A percentile compares a stretch with the other conserved stretches of the same genome.
Evolutionary conservation across 1,140 invertebrate genomes (phyloP).

Genomic region (Halictus rubicundus): DNA sequence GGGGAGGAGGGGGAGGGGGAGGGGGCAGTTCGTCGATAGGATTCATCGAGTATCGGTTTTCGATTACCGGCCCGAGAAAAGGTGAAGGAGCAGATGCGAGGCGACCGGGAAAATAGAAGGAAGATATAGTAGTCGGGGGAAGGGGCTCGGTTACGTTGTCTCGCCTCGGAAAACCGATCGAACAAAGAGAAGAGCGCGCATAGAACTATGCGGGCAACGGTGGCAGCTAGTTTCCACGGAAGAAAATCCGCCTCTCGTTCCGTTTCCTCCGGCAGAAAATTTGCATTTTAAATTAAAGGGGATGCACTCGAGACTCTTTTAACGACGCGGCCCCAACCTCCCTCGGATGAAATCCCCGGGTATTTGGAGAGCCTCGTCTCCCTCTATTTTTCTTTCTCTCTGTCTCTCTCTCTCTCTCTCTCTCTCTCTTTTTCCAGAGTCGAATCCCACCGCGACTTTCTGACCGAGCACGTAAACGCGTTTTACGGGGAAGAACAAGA

Average conservation of each 20-base stretch:
- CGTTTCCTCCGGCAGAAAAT: conserved; percentile 11
- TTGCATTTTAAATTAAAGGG: conserved; percentile 43
- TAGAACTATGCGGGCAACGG: too few relatives aligned
- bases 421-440: background rate
- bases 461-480: conserved; percentile 13
- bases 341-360: background rate
- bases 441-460: background rate
- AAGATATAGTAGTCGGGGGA: background rate
- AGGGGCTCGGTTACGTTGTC: conserved; percentile 1
- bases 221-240: background rate
- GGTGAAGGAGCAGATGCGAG: background rate
- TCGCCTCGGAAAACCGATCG: conserved; percentile 5
- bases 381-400: background rate
- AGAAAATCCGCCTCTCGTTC: too few relatives aligned
- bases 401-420: background rate
- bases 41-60: conserved; percentile 34
- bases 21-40: too few relatives aligned
- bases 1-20: too few relatives aligned
- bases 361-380: background rate
- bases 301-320: conserved; percentile 23
- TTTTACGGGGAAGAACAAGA: background rate
- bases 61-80: conserved; percentile 4
- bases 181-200: background rate
- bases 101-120: background rate
- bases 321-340: conserved; percentile 1